A percentile compares a stretch with the other conserved stretches of the same genome.
phyloP scores from a whole-genome alignment of 1,140 invertebrate genomes.

The Scaptomyza montana region DNA sequence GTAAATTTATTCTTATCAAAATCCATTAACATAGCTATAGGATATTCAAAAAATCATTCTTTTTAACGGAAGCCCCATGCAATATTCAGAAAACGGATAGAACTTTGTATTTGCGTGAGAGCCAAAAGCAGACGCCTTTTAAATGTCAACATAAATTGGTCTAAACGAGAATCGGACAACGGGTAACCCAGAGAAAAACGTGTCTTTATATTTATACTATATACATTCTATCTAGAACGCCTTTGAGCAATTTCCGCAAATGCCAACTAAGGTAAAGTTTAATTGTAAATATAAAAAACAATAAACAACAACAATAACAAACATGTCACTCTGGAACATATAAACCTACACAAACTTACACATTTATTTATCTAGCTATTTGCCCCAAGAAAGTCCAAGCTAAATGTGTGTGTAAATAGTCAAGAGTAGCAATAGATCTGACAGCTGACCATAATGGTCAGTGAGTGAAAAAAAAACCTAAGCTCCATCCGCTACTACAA shows the following conservation, averaged over 20 bases:
- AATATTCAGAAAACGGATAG: not conserved
- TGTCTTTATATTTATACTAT: constrained; percentile 1
- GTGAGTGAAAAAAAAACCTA: constrained; percentile 10
- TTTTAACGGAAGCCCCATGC: constrained; percentile 39
- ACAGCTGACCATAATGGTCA: constrained; percentile 49
- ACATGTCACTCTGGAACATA: constrained; percentile 27
- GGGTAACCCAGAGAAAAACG: constrained; percentile 15
- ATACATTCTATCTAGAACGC: constrained; percentile 49
- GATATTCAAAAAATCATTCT: no score
- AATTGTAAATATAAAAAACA: constrained; percentile 69
- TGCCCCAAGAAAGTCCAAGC: constrained; percentile 27
- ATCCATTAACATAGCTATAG: no score
- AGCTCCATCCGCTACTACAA: constrained; percentile 15
- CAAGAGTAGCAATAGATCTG: constrained; percentile 17
- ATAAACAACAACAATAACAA: constrained; percentile 48
- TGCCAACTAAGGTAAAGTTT: constrained; percentile 67
- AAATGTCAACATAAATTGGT: constrained; percentile 70
- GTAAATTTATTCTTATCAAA: no score
- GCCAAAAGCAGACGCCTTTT: constrained; percentile 32
- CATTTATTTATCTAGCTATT: constrained; percentile 10
- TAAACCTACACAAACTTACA: constrained; percentile 37
- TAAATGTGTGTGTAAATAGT: constrained; percentile 9
- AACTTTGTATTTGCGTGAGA: not conserved
- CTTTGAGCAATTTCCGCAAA: constrained; percentile 69
- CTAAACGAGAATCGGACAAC: constrained; percentile 18